Evolutionary conservation across 1,140 invertebrate species (phyloP), one percentile per base, ranked within the genome.

Genomic region (Atta texana): DNA sequence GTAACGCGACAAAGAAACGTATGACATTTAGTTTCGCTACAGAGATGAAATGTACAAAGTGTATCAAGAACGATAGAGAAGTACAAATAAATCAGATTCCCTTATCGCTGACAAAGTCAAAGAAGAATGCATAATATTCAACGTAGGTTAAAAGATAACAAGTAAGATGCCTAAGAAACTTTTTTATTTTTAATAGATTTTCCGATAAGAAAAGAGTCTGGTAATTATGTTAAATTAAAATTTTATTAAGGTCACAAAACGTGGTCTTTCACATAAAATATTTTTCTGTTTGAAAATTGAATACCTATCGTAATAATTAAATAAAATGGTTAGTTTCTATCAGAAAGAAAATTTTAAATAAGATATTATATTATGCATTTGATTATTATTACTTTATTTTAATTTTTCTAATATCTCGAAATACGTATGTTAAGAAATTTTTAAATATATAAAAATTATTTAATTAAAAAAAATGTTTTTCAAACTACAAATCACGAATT

Each of bases 311-410:
- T 31, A n/a, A 51, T 51, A 24, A 59, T 75, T 16, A 21, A 34
- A 34, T 12, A 14, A 31, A 74, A 34, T 74, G 12, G 0, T 49
- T 34, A 6, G 0, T 49, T 34, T 55, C 2, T 0, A 31, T 7
- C 5, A 74, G 7, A 55, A 28, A 51, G 4, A 53, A 31, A 53
- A 28, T 31, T 53, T 71, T 16, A 8, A 16, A 53, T 53, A n/a
- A 71, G 14, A 44, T 10, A 6, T 74, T 28, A 28, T 5, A 5
- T 18, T 5, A 53, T n/a, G 3, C 18, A 55, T n/a, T 74, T n/a
- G 10, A 21, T 55, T 14, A 57, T 55, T 74, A n/a, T 59, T 59
- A 59, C 59, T 57, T 21, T 74, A 55, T 55, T 55, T n/a, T 34
- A n/a, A 74, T 6, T 6, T 74, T 57, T 7, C 5, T 21, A 57